These are phyloP conservation scores for Megalops cyprinoides DNA, from an alignment of 2,797 vertebrate genomes.

Conservation along the genomic window DNA sequence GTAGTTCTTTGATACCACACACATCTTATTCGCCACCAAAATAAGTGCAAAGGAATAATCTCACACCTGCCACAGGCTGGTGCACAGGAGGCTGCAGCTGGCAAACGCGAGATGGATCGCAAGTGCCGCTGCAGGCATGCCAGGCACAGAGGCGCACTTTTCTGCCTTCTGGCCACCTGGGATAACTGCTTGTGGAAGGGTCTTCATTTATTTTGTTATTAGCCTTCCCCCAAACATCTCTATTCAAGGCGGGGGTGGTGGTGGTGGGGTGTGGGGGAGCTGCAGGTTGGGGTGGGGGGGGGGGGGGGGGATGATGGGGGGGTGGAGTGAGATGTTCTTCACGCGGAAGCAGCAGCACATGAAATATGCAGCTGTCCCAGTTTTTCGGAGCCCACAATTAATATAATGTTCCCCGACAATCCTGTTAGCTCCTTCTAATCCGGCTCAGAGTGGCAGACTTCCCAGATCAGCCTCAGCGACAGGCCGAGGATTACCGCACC, in stretches of 20 bases:
- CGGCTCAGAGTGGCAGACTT: constrained; percentile 60
- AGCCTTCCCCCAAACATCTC: constrained; percentile 46
- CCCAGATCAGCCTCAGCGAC: constrained; percentile 57
- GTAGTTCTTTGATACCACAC: constrained; percentile 54
- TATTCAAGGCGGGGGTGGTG: constrained; percentile 36
- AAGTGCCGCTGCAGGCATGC: constrained; percentile 33
- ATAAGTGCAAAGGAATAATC: constrained; percentile 61
- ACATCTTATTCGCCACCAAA: constrained; percentile 65
- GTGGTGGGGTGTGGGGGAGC: not conserved
- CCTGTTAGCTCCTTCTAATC: constrained; percentile 68
- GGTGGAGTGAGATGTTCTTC: constrained; percentile 49
- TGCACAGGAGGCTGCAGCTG: constrained; percentile 51
- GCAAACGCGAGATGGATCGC: constrained; percentile 56
- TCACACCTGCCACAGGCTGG: constrained; percentile 70
- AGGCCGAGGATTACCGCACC: constrained; percentile 60
- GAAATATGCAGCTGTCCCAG: constrained; percentile 57
- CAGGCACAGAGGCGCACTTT: constrained; percentile 44
- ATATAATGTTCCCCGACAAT: constrained; percentile 67
- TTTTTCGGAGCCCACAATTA: constrained; percentile 63
- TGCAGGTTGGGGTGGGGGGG: not conserved
- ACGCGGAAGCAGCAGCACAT: constrained; percentile 35
- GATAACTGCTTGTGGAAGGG: constrained; percentile 52
- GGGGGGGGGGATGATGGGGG: not conserved
- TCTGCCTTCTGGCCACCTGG: constrained; percentile 64
- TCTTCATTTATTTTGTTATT: constrained; percentile 57